Base-by-base conservation (phyloP, 2,888 invertebrate species). In the Trissolcus brochymenae region DNA sequence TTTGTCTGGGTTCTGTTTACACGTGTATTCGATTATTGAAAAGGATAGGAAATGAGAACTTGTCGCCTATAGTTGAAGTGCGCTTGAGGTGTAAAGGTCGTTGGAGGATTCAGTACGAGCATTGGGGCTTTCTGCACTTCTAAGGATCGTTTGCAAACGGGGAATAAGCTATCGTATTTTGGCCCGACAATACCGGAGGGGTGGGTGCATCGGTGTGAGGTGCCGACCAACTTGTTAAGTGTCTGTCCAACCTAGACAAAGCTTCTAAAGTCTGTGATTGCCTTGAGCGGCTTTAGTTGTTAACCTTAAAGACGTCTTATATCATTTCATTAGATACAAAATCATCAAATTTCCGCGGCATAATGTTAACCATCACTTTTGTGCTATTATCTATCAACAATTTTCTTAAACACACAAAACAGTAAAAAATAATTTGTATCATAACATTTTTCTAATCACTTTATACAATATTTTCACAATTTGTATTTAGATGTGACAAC, bases 51-150 rank as follows among this genome's bases (percentile, higher is more conserved):
- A 46, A 16, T n/a, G n/a, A 14, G 16, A 46, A 16, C 14, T 14
- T 14, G 46, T 46, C 16, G 16, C 16, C 46, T 46, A 46, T n/a
- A 46, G 14, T 46, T 16, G 46, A 46, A 46, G 46, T 46, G 46
- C 46, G n/a, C 46, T 46, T 46, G 14, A 46, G 16, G 16, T 46
- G 16, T 14, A 16, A 46, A 16, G 46, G n/a, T 16, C 46, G 46
- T 3, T 14, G 46, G 4, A 16, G 46, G 46, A n/a, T 46, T 46
- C 46, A 16, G 4, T 16, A 1, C 16, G n/a, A 3, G 46, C 46
- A 46, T 16, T 46, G 14, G 46, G 14, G 16, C 46, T 46, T 46
- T 46, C 46, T 46, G 46, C 14, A 46, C 16, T 46, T 16, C 46
- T 16, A 46, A 46, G 46, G 16, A 29, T 29, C 29, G 29, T 6